Conservation (phyloP, 2,888 invertebrate genomes). For the Heliconius aoede region DNA sequence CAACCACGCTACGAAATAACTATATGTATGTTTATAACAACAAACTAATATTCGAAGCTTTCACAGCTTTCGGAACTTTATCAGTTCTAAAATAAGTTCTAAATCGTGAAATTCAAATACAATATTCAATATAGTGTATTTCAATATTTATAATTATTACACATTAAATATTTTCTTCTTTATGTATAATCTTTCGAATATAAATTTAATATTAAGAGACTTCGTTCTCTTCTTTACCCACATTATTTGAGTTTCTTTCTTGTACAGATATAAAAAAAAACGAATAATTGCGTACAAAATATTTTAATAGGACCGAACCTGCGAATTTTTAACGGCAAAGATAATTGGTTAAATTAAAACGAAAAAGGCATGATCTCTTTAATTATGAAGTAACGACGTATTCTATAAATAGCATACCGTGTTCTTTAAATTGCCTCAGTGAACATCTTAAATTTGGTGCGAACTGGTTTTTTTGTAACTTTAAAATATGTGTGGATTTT, state of each 20-base stretch:
- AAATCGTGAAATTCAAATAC: too few relatives aligned
- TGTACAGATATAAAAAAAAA: constrained; percentile 1
- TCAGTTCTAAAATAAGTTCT: not conserved
- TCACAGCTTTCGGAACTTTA: not conserved
- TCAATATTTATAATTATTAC: too few relatives aligned
- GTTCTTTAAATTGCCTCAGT: constrained; percentile 8
- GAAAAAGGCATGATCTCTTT: constrained; percentile 23
- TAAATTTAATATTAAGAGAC: not conserved
- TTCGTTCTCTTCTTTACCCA: not conserved
- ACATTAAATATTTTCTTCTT: too few relatives aligned
- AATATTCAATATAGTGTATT: too few relatives aligned
- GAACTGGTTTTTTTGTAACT: not conserved
- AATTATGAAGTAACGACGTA: constrained; percentile 23
- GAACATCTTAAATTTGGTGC: constrained; percentile 9
- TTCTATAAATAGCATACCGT: constrained; percentile 11
- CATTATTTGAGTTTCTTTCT: not conserved
- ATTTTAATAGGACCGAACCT: constrained; percentile 1
- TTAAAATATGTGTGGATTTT: not conserved
- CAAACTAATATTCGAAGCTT: not conserved
- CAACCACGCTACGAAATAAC: not conserved
- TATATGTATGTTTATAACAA: not conserved
- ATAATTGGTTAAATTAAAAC: constrained; percentile 26
- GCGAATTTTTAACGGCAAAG: constrained; percentile 12
- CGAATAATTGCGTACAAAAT: constrained; percentile 11
- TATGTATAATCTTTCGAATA: too few relatives aligned